Percentiles rank a stretch among this genome's conserved stretches.
These are phyloP conservation scores for Tiliacea citrago DNA, from an alignment of 2,888 invertebrate genomes.

Conservation along the genomic window DNA sequence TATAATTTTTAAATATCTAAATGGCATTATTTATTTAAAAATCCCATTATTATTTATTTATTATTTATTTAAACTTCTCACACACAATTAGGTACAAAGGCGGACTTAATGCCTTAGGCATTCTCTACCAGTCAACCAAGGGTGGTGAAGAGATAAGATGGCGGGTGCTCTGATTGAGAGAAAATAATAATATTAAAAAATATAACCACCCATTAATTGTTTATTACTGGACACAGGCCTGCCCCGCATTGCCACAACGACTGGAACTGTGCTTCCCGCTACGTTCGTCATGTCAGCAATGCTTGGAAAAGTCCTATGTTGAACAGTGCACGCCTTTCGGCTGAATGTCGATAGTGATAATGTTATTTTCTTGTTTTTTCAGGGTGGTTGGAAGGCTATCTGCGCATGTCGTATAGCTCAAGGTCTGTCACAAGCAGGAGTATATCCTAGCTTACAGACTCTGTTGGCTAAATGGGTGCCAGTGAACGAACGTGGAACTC, in stretches of 20 bases:
- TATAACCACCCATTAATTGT: too few relatives aligned
- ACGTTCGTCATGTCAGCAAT: background rate
- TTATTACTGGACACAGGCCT: background rate
- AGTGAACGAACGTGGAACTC: constrained; percentile 89
- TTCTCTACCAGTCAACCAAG: too few relatives aligned
- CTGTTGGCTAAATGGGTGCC: constrained; percentile 94
- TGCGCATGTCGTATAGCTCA: constrained; percentile 92
- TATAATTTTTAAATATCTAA: background rate
- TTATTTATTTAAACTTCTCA: too few relatives aligned
- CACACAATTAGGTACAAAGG: too few relatives aligned
- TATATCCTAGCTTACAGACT: constrained; percentile 92
- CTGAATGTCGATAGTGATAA: background rate
- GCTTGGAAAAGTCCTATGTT: background rate
- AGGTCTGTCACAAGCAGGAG: constrained; percentile 93
- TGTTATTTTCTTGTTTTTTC: constrained; percentile 55
- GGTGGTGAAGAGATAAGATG: too few relatives aligned
- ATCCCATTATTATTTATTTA: background rate
- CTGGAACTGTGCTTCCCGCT: background rate
- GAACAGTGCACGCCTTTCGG: background rate
- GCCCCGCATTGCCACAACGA: background rate
- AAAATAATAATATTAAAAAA: too few relatives aligned
- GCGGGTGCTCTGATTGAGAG: too few relatives aligned
- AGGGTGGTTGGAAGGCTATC: constrained; percentile 91
- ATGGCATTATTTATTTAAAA: background rate
- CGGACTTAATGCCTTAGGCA: too few relatives aligned